Percentiles rank a stretch among this genome's conserved stretches.
Conservation (phyloP, 2,888 invertebrate species). For the Ophioninae sp. region DNA sequence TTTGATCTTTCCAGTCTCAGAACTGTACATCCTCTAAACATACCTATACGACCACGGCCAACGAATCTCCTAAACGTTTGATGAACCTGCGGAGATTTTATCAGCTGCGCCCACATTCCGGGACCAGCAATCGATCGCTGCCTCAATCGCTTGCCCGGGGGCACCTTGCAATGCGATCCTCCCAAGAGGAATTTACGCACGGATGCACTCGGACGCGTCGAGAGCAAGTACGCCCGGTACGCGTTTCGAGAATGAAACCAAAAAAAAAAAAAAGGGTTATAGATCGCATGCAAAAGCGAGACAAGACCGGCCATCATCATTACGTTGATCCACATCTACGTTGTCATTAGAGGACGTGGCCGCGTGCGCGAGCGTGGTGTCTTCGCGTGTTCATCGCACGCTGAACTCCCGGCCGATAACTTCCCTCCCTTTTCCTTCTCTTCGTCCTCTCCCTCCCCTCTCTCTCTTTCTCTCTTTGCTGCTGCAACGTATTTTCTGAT, state of each 20-base stretch:
- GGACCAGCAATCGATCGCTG: conserved; percentile 43
- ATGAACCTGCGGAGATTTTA: neutral
- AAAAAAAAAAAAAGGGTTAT: conserved; percentile 29
- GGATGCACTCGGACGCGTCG: conserved; percentile 75
- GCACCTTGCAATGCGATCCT: conserved; percentile 64
- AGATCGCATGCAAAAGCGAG: conserved; percentile 55
- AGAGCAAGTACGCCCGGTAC: conserved; percentile 15
- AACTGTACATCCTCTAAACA: neutral
- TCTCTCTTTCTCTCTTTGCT: neutral
- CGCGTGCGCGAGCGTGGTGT: conserved; percentile 54
- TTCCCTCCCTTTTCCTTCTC: conserved; percentile 20
- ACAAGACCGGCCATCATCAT: conserved; percentile 74
- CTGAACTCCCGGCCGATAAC: conserved; percentile 59
- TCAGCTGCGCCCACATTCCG: conserved; percentile 27
- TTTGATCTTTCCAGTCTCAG: neutral
- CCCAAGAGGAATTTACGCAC: conserved; percentile 74
- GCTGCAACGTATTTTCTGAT: conserved; percentile 35
- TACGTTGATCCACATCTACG: conserved; percentile 75
- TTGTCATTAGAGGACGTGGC: conserved; percentile 77
- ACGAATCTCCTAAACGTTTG: conserved; percentile 9
- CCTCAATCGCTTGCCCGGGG: neutral
- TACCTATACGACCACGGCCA: neutral
- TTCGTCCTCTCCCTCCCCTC: neutral
- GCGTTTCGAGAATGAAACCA: neutral
- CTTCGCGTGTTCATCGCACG: conserved; percentile 50